Conservation (phyloP, 1,140 invertebrate species). For the Apolygus lucorum region DNA sequence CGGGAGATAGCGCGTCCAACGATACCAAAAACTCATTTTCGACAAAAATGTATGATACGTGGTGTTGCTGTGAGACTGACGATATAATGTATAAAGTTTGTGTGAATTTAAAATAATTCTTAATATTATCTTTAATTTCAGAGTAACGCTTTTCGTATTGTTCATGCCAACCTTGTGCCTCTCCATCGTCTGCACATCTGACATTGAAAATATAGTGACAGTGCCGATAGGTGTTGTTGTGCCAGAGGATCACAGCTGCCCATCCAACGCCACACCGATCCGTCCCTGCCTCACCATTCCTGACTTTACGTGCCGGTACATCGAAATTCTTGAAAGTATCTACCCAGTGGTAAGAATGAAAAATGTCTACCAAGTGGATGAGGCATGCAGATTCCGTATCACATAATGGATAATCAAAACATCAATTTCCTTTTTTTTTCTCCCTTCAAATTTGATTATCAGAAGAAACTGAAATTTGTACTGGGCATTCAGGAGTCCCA, state of each 20-base stretch:
- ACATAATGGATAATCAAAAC: too few species aligned
- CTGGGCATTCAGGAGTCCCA: too few species aligned
- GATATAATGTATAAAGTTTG: slow-evolving; percentile 50
- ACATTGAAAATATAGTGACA: slow-evolving; percentile 39
- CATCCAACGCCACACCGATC: slow-evolving; percentile 3
- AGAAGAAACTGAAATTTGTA: too few species aligned
- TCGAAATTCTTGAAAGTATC: slow-evolving; percentile 1
- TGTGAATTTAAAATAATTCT: neutral
- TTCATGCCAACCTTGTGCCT: slow-evolving; percentile 51
- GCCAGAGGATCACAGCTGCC: neutral
- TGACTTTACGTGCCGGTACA: slow-evolving; percentile 18
- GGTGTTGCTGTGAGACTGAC: too few species aligned
- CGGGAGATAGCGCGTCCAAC: too few species aligned
- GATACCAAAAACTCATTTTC: too few species aligned
- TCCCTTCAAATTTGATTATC: too few species aligned
- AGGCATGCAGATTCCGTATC: too few species aligned
- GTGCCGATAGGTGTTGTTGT: neutral
- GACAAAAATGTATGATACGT: too few species aligned
- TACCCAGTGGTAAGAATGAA: slow-evolving; percentile 17
- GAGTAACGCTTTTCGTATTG: slow-evolving; percentile 47
- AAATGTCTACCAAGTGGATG: too few species aligned
- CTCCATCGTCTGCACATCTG: slow-evolving; percentile 46
- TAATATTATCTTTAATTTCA: too few species aligned
- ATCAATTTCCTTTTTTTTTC: too few species aligned
- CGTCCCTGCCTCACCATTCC: neutral